Evolutionary conservation across 2,797 vertebrate genomes (phyloP), one percentile per base, ranked within the genome.

Genomic region (Rhinichthys osculus): DNA sequence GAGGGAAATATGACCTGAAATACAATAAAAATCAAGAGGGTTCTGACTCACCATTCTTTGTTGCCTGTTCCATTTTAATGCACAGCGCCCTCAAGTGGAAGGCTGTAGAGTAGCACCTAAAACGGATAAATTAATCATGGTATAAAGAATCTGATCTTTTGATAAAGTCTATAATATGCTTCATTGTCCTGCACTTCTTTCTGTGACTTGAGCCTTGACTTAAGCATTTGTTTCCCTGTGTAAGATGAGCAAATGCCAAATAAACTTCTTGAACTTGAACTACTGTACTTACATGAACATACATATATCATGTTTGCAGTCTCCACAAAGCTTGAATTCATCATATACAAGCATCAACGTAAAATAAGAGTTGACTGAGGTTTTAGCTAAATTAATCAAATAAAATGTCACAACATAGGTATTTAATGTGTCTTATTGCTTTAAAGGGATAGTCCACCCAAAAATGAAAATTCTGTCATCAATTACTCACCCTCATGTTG

Each of bases 41-140:
- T 64, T 67, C 33, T 72, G 72, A 64, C 86, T 91, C 87, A 73
- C 91, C 83, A 89, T 89, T 91, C 91, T 94, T 95, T 94, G 92
- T 93, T 92, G 89, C 85, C 88, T 84, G 85, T 89, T 89, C 88
- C 64, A 90, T 90, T 79, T 81, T 80, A 74, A 84, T 57, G 0
- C n/a, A 88, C 90, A 94, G 92, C 89, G 89, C 88, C 92, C 90
- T 90, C 94, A 87, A 88, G 93, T 91, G 94, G 93, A 80, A 6
- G 1, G 33, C 66, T 76, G 11, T 21, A 50, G 91, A 89, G 92
- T 85, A 90, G 87, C 91, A 84, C 70, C 27, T 38, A 16, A 57
- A 44, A 89, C 7, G 0, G 66, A 50, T 73, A 21, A 35, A 17
- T 81, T n/a, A 40, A 38, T 47, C 0, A 14, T 27, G 21, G n/a